Percentiles rank a stretch among this genome's conserved stretches.
Conservation (phyloP, 2,113 vertebrate species). For the Oostethus manadensis region DNA sequence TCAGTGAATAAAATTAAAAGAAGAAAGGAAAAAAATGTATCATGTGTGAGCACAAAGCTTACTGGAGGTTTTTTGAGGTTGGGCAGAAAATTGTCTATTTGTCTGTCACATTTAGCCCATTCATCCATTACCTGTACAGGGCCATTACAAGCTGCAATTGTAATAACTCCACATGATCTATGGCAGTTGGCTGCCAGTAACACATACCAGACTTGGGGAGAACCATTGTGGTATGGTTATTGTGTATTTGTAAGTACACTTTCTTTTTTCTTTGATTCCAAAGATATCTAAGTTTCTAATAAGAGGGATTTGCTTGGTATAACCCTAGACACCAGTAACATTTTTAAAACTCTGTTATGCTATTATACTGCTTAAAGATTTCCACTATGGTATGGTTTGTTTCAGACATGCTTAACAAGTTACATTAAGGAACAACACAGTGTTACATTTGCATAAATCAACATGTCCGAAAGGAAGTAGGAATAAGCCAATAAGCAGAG, state of each 20-base stretch:
- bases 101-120: slow-evolving; percentile 40
- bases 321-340: slow-evolving; percentile 51
- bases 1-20: no score
- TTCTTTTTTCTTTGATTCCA: slow-evolving; percentile 29
- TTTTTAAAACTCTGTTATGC: slow-evolving; percentile 61
- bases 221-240: not conserved
- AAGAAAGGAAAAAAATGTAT: no score
- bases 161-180: slow-evolving; percentile 43
- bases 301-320: slow-evolving; percentile 25
- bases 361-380: slow-evolving; percentile 45
- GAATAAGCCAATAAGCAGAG: no score
- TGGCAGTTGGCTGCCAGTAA: slow-evolving; percentile 24
- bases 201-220: not conserved
- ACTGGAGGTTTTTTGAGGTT: slow-evolving; percentile 32
- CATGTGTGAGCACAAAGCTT: slow-evolving; percentile 29
- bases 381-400: no score
- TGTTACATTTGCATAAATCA: no score
- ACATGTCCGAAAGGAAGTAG: no score
- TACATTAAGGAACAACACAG: no score
- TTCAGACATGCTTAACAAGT: no score
- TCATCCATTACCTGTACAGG: slow-evolving; percentile 50
- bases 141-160: slow-evolving; percentile 37
- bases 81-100: slow-evolving; percentile 51
- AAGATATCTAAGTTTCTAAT: slow-evolving; percentile 21
- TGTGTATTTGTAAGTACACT: slow-evolving; percentile 10